Conservation (phyloP, 1,140 invertebrate genomes). For the Frieseomelitta varia region DNA sequence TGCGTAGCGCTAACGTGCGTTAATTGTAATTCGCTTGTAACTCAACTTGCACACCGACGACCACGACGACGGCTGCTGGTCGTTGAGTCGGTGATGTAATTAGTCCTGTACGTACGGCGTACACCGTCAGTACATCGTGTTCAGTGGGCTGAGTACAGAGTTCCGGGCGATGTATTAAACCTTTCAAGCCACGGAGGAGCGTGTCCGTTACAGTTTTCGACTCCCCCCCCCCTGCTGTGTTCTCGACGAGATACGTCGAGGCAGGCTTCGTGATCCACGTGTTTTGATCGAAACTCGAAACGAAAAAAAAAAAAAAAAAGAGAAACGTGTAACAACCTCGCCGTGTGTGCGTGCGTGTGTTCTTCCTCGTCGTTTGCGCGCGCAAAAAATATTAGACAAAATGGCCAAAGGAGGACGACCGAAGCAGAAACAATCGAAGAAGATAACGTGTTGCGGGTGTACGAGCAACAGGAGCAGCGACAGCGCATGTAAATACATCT, state of each 20-base stretch:
- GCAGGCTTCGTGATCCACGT: background rate
- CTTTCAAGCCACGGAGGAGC: background rate
- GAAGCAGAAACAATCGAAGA: conserved; percentile 73
- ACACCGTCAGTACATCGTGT: conserved; percentile 37
- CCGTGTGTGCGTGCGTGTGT: too few species aligned
- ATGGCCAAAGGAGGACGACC: conserved; percentile 72
- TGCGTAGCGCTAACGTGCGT: conserved; percentile 42
- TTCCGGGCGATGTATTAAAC: conserved; percentile 28
- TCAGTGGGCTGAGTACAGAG: conserved; percentile 24
- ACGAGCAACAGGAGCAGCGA: conserved; percentile 81
- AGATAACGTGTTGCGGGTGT: conserved; percentile 79
- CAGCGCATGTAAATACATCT: conserved; percentile 76
- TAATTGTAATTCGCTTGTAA: conserved; percentile 49
- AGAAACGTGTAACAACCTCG: background rate
- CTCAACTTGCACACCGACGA: conserved; percentile 12
- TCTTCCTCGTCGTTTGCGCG: too few species aligned
- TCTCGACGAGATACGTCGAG: background rate
- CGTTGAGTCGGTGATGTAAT: conserved; percentile 52
- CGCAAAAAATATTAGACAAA: background rate
- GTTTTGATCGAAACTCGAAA: background rate
- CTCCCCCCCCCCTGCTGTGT: background rate
- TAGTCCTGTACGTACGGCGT: conserved; percentile 42
- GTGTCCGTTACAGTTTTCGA: background rate
- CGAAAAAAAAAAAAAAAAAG: too few species aligned
- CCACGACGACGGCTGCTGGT: background rate